These are phyloP conservation scores for Rhynchotus rufescens DNA, from an alignment of 2,797 vertebrate genomes.

Conservation along the genomic window DNA sequence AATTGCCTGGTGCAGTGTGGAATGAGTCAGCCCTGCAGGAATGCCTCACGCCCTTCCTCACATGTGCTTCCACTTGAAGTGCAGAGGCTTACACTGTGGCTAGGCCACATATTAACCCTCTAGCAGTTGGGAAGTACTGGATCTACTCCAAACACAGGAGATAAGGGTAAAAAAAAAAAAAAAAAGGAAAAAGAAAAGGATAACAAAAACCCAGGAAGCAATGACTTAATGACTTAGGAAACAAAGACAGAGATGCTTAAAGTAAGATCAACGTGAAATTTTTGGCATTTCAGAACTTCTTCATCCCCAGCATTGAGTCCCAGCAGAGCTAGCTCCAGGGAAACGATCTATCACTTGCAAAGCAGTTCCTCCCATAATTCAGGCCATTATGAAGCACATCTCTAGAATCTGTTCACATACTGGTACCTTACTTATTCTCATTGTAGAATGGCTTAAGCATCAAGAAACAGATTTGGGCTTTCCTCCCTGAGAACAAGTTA, in stretches of 20 bases:
- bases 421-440: neutral
- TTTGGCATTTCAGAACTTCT: neutral
- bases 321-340: neutral
- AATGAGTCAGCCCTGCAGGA: slow-evolving; percentile 1
- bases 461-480: neutral
- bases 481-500: neutral
- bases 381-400: neutral
- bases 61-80: neutral
- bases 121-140: neutral
- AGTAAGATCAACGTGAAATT: neutral
- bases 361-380: neutral
- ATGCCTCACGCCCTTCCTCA: neutral
- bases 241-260: neutral
- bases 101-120: neutral
- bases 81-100: neutral
- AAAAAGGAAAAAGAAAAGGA: no score
- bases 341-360: neutral
- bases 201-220: no score
- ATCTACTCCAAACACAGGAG: neutral
- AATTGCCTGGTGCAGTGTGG: neutral
- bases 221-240: neutral
- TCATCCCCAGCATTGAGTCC: neutral
- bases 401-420: neutral
- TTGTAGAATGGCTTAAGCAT: neutral
- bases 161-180: neutral